Evolutionary conservation across 37 sponge, comb jelly and placozoan species (phyloP), one percentile per base, ranked within the genome.

Genomic region (Aplysina aerophoba): DNA sequence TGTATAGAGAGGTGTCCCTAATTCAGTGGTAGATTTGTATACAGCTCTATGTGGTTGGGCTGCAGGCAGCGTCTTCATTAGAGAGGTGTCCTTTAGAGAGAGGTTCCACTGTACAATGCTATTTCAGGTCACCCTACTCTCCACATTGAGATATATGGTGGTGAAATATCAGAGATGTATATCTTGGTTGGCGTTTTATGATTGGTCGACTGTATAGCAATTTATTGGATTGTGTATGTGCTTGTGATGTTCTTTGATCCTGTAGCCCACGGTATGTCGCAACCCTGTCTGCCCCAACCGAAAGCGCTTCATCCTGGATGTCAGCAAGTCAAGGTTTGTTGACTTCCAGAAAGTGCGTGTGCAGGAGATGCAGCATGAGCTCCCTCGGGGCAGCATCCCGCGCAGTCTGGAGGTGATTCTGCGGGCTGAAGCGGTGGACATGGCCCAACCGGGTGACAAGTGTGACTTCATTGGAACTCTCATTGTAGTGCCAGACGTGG

Each of bases 261-360:
- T 57, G 5, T 83, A 96, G 93, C 99, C 99, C 0, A 94, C 91
- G 8, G 93, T 93, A 19, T 99, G 99, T 82, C 84, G 84, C 55
- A 99, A 97, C 56, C 95, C 97, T 22, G 86, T 84, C 58, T 99
- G 99, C 56, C 69, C 83, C 35, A 99, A 99, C 87, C 77, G 99
- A 21, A 80, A 81, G 56, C 78, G 91, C 34, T 99, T 99, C 87
- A 89, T 95, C 88, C 87, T 99, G 62, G 92, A 93, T 54, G 79
- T 95, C 65, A 89, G 89, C 79, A 57, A 74, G 37, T 95, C 96
- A 4, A 86, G 78, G 39, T 99, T 99, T 84, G 99, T 99, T 0
- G 99, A 99, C 84, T 99, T 99, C 41, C 99, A 99, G 89, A 99
- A 99, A 80, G 94, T 96, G n/a, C 88, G 99, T 28, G 92, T 99